Evolutionary conservation across 1,140 invertebrate species (phyloP).

Genomic region (Ridgeia piscesae): DNA sequence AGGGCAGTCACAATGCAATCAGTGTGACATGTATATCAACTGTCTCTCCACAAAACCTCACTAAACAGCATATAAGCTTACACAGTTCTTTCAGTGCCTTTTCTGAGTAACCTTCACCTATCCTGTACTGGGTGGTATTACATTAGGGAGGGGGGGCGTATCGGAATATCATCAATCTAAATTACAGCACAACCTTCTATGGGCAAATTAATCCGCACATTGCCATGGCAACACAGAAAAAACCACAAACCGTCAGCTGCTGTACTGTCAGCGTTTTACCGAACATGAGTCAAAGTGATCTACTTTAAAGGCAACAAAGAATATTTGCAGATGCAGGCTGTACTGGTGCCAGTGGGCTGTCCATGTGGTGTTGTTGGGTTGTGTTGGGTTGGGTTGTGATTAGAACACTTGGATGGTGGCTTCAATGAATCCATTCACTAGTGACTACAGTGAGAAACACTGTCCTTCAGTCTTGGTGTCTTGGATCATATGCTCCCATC

Average conservation of each 20-base stretch:
- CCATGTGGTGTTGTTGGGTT: too few relatives aligned
- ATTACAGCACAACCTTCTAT: not conserved
- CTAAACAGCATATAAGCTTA: not conserved
- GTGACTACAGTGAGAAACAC: too few relatives aligned
- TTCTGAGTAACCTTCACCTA: not conserved
- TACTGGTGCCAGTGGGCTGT: too few relatives aligned
- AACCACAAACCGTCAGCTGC: not conserved
- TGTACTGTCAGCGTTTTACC: not conserved
- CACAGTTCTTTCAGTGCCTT: not conserved
- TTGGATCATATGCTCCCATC: too few relatives aligned
- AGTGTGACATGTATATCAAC: not conserved
- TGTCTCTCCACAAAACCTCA: not conserved
- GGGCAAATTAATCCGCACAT: not conserved
- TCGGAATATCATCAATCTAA: constrained; percentile 1
- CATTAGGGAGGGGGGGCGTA: not conserved
- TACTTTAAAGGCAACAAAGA: not conserved
- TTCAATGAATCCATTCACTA: too few relatives aligned
- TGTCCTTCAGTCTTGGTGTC: too few relatives aligned
- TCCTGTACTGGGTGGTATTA: not conserved
- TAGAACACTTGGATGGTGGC: too few relatives aligned
- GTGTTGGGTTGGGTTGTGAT: too few relatives aligned
- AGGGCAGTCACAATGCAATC: not conserved
- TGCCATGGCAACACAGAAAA: not conserved
- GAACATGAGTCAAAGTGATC: not conserved
- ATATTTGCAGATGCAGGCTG: not conserved